A percentile compares a stretch with the other conserved stretches of the same genome.
Conservation (phyloP, 2,888 invertebrate species). For the Eupithecia abbreviata region DNA sequence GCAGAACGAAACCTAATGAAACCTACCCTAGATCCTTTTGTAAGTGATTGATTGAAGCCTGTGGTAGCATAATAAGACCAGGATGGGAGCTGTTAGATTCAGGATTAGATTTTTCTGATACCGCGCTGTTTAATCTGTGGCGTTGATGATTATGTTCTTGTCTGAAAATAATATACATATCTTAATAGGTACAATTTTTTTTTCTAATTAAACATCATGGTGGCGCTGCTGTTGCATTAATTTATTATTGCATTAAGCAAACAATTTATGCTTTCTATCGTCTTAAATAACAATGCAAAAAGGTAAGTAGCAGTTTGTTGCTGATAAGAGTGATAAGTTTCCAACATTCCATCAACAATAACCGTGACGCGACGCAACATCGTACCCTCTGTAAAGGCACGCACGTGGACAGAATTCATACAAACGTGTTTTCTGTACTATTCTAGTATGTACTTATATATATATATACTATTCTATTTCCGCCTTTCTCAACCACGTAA, state of each 20-base stretch:
- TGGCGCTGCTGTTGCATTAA: background rate
- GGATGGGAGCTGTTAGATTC: slow-evolving; percentile 66
- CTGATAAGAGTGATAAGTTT: slow-evolving; percentile 16
- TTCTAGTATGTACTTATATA: background rate
- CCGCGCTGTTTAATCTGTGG: slow-evolving; percentile 63
- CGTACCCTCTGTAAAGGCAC: background rate
- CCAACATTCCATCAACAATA: slow-evolving; percentile 19
- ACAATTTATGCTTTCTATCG: background rate
- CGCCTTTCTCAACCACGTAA: background rate
- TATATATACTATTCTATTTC: too few species aligned
- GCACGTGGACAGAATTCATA: background rate
- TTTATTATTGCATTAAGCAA: background rate
- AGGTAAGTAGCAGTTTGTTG: slow-evolving; percentile 2
- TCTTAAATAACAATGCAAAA: slow-evolving; percentile 18
- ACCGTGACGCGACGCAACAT: slow-evolving; percentile 9
- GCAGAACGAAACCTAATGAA: background rate
- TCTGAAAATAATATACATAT: slow-evolving; percentile 45
- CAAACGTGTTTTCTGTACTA: background rate
- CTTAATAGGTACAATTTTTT: too few species aligned
- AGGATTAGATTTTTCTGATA: slow-evolving; percentile 68
- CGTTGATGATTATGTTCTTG: slow-evolving; percentile 64
- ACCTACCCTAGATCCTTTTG: slow-evolving; percentile 73
- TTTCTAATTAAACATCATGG: background rate
- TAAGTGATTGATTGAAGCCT: slow-evolving; percentile 66
- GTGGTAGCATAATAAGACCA: slow-evolving; percentile 73